Conservation (phyloP, 2,888 invertebrate species). For the Mellilla xanthometata region DNA sequence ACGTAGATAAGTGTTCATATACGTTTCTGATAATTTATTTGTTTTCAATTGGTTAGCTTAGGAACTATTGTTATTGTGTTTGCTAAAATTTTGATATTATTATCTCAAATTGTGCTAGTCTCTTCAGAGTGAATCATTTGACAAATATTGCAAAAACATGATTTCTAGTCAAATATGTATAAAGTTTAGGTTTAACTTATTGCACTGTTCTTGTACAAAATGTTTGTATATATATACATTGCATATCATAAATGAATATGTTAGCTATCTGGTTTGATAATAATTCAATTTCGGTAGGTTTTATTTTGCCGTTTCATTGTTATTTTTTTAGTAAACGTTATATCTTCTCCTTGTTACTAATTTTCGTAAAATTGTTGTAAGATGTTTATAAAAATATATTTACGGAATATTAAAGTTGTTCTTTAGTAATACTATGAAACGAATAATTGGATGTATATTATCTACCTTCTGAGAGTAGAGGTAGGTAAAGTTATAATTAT, state of each 20-base stretch:
- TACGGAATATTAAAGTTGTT: constrained; percentile 62
- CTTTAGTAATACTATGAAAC: constrained; percentile 57
- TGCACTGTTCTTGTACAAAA: constrained; percentile 50
- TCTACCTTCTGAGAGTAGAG: constrained; percentile 39
- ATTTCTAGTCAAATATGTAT: too few relatives aligned
- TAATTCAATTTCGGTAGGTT: constrained; percentile 28
- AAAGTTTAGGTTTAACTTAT: constrained; percentile 9
- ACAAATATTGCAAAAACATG: too few relatives aligned
- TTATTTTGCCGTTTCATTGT: constrained; percentile 26
- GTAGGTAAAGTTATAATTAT: constrained; percentile 37
- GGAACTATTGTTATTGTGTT: too few relatives aligned
- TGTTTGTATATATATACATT: constrained; percentile 63
- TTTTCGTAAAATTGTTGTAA: constrained; percentile 69
- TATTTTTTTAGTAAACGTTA: constrained; percentile 26
- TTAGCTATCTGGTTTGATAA: constrained; percentile 28
- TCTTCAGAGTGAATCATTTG: too few relatives aligned
- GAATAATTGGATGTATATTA: constrained; percentile 54
- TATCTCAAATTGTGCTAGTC: too few relatives aligned
- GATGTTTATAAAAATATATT: constrained; percentile 70
- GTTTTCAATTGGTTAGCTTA: too few relatives aligned
- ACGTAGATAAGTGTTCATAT: constrained; percentile 4
- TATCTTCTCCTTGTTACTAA: constrained; percentile 59
- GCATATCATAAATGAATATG: constrained; percentile 63
- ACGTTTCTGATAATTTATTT: not conserved
- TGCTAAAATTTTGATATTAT: too few relatives aligned